Evolutionary conservation across 2,797 vertebrate genomes (phyloP).

Genomic region (Catharus ustulatus): DNA sequence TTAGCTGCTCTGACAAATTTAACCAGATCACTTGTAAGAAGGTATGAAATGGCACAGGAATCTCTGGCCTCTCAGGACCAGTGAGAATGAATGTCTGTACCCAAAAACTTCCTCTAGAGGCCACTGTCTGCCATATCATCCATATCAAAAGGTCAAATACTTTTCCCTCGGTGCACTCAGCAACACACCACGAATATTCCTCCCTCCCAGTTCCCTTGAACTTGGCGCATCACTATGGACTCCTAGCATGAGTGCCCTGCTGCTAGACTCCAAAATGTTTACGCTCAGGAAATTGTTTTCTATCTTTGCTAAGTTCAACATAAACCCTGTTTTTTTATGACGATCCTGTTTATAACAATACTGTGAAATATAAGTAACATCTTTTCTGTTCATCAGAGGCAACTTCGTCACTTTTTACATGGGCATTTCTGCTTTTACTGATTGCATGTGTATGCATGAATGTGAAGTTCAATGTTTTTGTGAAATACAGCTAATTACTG

Average conservation of each 20-base stretch:
- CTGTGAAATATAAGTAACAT: background rate
- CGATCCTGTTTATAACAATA: background rate
- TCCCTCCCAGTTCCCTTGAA: background rate
- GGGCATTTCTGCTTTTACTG: background rate
- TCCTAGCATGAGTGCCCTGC: background rate
- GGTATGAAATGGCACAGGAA: background rate
- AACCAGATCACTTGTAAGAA: background rate
- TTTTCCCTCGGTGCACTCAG: background rate
- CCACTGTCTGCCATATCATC: constrained; percentile 43
- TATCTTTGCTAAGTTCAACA: background rate
- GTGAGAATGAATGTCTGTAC: background rate
- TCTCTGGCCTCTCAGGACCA: background rate
- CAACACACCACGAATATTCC: background rate
- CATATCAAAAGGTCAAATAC: background rate
- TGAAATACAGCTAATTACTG: background rate
- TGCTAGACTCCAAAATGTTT: background rate
- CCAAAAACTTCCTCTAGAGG: constrained; percentile 48
- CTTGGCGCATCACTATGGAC: background rate
- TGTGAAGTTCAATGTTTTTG: background rate
- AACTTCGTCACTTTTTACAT: background rate
- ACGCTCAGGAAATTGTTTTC: background rate
- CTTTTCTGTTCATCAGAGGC: background rate
- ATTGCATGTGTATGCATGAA: background rate
- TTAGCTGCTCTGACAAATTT: background rate
- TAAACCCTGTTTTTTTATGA: background rate